phyloP scores from a whole-genome alignment of 2,888 invertebrate species.

The Bruchidius siliquastri region DNA sequence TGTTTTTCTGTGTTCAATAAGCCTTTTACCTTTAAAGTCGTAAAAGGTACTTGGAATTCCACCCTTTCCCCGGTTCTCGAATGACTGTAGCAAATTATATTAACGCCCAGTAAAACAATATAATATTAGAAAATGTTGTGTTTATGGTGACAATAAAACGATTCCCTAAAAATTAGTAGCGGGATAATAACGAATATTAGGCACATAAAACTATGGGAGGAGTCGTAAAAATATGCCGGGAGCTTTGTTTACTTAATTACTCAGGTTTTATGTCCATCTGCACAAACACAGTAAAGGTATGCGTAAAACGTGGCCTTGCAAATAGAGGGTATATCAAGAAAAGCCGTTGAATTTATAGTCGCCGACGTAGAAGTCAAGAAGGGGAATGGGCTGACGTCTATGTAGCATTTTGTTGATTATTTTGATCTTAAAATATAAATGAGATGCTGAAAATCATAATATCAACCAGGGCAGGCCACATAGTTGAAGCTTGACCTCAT shows the following conservation, averaged over 20 bases:
- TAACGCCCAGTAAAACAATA: background rate
- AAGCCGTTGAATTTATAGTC: background rate
- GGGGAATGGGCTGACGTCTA: background rate
- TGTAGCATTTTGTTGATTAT: background rate
- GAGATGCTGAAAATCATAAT: background rate
- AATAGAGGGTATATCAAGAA: background rate
- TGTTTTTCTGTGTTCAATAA: background rate
- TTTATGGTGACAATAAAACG: constrained; percentile 28
- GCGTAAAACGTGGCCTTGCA: background rate
- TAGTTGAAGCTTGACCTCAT: too few relatives aligned
- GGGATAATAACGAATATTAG: constrained; percentile 6
- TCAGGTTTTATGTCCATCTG: constrained; percentile 27
- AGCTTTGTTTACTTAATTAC: constrained; percentile 36
- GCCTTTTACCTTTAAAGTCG: background rate
- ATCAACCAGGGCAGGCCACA: too few relatives aligned
- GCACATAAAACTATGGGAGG: constrained; percentile 10
- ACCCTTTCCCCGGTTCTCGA: background rate
- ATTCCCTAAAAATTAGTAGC: constrained; percentile 28
- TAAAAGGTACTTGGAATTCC: background rate
- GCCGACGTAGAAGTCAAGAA: background rate
- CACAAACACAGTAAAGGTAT: constrained; percentile 4
- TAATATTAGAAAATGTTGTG: constrained; percentile 19
- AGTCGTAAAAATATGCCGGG: constrained; percentile 10
- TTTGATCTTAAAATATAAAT: background rate
- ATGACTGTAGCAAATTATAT: background rate